Conservation (phyloP, 2,113 vertebrate species). For the Lepisosteus osseus region DNA sequence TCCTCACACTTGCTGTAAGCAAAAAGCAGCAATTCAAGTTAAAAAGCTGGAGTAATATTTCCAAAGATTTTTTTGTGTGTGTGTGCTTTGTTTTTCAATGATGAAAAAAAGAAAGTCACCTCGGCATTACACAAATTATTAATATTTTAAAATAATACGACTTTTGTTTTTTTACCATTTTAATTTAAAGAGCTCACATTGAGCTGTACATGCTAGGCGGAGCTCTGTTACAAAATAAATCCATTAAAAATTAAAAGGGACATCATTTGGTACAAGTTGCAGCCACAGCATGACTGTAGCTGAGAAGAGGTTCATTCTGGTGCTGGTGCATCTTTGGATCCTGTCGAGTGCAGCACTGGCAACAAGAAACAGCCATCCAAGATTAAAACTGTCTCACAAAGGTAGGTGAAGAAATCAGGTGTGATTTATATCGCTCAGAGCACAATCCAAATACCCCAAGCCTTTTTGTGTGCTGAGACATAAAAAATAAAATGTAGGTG, state of each 20-base stretch:
- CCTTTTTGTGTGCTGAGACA: too few species aligned
- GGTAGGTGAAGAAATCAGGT: conserved; percentile 63
- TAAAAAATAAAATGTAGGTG: too few species aligned
- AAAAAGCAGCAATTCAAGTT: background rate
- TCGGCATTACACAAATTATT: too few species aligned
- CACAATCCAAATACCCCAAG: background rate
- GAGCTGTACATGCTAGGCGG: too few species aligned
- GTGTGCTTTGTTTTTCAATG: too few species aligned
- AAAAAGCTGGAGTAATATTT: too few species aligned
- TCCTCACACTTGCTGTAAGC: conserved; percentile 27
- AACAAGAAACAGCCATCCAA: conserved; percentile 60
- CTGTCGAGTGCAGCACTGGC: conserved; percentile 43
- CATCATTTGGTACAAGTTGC: background rate
- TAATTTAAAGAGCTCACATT: too few species aligned
- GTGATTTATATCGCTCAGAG: background rate
- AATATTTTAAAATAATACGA: too few species aligned
- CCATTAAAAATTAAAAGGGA: background rate
- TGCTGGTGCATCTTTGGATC: conserved; percentile 46
- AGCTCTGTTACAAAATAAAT: too few species aligned
- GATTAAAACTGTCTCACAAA: conserved; percentile 77
- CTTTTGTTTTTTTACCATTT: too few species aligned
- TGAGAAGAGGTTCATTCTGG: conserved; percentile 43
- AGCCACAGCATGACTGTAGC: conserved; percentile 52
- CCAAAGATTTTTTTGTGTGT: too few species aligned
- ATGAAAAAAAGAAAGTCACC: too few species aligned